A percentile compares a stretch with the other conserved stretches of the same genome.
Conservation (phyloP, 2,113 vertebrate species). For the Cebidichthys violaceus region DNA sequence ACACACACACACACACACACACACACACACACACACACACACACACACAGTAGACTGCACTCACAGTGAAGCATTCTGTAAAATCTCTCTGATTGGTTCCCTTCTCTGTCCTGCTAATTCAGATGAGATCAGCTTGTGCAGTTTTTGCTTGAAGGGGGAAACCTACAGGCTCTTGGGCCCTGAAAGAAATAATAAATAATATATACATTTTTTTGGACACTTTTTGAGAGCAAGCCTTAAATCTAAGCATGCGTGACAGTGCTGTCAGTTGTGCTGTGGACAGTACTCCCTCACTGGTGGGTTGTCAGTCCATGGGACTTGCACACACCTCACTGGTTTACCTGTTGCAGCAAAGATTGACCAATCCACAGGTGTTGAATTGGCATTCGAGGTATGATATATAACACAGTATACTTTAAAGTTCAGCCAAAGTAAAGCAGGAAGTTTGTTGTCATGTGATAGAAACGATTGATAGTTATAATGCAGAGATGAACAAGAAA, state of each 20-base stretch:
- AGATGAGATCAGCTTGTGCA: not conserved
- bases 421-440: not conserved
- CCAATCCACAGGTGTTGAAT: not conserved
- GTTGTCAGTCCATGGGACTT: not conserved
- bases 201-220: conserved; percentile 31
- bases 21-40: too few relatives aligned
- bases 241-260: conserved; percentile 29
- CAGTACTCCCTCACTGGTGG: not conserved
- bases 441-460: not conserved
- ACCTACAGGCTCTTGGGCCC: conserved; percentile 12
- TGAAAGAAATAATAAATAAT: conserved; percentile 29
- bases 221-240: conserved; percentile 13
- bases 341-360: not conserved
- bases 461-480: not conserved
- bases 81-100: conserved; percentile 2
- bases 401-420: not conserved
- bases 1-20: too few relatives aligned
- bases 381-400: not conserved
- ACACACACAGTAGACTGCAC: conserved; percentile 39
- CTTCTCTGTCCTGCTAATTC: not conserved
- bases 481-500: not conserved
- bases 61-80: conserved; percentile 11
- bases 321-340: not conserved
- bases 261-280: conserved; percentile 27
- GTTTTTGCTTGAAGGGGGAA: conserved; percentile 8